Conservation (phyloP, 2,797 vertebrate species). For the Cossypha caffra region DNA sequence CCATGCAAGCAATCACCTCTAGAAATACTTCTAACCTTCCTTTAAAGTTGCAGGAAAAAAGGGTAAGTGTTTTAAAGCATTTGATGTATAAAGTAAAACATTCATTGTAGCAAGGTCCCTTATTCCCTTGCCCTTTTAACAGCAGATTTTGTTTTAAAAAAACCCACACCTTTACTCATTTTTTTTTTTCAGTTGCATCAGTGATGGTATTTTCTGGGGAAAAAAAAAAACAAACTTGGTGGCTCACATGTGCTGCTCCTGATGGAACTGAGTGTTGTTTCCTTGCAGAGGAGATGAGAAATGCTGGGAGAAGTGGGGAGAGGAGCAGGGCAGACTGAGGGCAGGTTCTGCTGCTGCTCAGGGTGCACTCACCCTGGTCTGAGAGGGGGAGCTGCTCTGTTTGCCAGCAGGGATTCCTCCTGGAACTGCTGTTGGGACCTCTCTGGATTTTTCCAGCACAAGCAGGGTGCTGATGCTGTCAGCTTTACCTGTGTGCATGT, state of each 20-base stretch:
- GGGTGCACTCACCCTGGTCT: fast-evolving
- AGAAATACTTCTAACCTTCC: constrained; percentile 33
- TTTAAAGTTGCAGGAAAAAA: constrained; percentile 8
- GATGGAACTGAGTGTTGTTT: not conserved
- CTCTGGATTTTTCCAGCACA: not conserved
- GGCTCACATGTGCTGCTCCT: not conserved
- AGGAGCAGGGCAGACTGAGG: not conserved
- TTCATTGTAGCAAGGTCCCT: constrained; percentile 6
- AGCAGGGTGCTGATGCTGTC: not conserved
- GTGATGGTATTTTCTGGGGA: not conserved
- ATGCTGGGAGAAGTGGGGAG: not conserved
- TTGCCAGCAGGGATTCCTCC: not conserved
- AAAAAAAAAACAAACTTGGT: not conserved
- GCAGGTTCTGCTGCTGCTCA: not conserved
- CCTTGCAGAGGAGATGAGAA: not conserved
- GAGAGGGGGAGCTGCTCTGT: not conserved
- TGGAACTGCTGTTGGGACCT: not conserved
- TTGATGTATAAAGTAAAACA: constrained; percentile 25
- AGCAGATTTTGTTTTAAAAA: not conserved
- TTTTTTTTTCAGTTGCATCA: not conserved
- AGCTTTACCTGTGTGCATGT: not conserved
- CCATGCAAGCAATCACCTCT: constrained; percentile 2
- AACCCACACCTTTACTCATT: not conserved
- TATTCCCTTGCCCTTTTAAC: not conserved
- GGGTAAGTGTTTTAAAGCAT: constrained; percentile 15